Percentiles rank a stretch among this genome's conserved stretches.
phyloP scores from a whole-genome alignment of 2,113 vertebrate genomes.

The Channa maculata region DNA sequence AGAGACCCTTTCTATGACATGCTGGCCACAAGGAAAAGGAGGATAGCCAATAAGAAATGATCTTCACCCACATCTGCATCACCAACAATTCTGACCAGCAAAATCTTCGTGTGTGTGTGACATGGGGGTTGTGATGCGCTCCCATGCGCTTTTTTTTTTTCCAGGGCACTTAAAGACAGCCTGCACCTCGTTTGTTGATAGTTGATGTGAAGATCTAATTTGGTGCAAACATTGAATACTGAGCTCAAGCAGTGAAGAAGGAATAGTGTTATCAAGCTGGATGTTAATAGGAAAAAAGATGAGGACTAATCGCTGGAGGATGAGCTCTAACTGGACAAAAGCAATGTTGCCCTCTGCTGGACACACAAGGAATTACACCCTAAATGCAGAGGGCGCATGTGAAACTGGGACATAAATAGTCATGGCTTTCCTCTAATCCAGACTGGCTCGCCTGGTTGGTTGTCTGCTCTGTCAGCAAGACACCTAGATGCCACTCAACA shows the following conservation, averaged over 20 bases:
- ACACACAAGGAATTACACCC: constrained; percentile 21
- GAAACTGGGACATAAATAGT: constrained; percentile 5
- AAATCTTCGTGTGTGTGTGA: constrained; percentile 9
- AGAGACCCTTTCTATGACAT: constrained; percentile 99
- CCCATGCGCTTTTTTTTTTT: constrained; percentile 18
- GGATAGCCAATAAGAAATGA: constrained; percentile 98
- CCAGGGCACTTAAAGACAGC: constrained; percentile 5
- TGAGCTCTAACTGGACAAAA: constrained; percentile 16
- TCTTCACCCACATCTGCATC: neutral
- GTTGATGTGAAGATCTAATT: constrained; percentile 3
- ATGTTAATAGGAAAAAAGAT: constrained; percentile 3
- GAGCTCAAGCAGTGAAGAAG: neutral
- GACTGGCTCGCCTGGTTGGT: neutral
- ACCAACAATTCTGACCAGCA: constrained; percentile 41
- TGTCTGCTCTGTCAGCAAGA: neutral
- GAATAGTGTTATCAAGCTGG: constrained; percentile 3
- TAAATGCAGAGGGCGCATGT: neutral
- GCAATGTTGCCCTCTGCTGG: constrained; percentile 65
- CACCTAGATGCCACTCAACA: neutral
- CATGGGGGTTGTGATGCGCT: neutral
- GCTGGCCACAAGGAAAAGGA: constrained; percentile 96
- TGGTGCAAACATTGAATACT: neutral
- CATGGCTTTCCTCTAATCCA: neutral
- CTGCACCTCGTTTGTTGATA: neutral
- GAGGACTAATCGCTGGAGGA: neutral